Base-by-base conservation (phyloP, 2,797 vertebrate genomes). In the Lepilemur ruficaudatus region DNA sequence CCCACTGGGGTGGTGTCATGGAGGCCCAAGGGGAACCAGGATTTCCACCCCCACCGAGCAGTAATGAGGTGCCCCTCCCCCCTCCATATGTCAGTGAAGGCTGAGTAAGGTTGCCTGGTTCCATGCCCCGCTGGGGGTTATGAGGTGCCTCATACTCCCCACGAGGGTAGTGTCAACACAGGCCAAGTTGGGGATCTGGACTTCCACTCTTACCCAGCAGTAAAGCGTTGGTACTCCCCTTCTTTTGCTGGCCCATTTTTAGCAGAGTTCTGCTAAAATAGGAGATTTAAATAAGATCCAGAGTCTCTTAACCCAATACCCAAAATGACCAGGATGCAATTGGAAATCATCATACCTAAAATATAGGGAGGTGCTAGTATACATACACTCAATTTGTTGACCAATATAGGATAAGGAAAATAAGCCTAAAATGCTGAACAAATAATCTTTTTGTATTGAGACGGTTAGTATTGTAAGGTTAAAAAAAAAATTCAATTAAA, bases 401-500 rank as follows among this genome's bases (percentile, higher is more conserved):
- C 59, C 75, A 72, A 72, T 38, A 14, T 1, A 30, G 55, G n/a
- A 30, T 67, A 75, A 96, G 32, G 73, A 76, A 50, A 84, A 25
- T 28, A 50, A 78, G 32, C 32, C 52, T 93, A 55, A 90, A 89
- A 82, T 65, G 55, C 67, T 61, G 61, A 94, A 46, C 22, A 23
- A 76, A 30, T 93, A n/a, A 76, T 87, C 52, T 83, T 80, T 96
- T 89, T 92, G 17, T 57, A 76, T 84, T 18, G 8, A 93, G 41
- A 88, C 22, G 59, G 28, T 63, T 63, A 85, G 81, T 96, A 55
- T 95, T 94, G 15, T 92, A 90, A 88, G 35, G n/a, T 52, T 57
- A 48, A 48, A 48, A 82, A 65, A 82, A 57, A 93, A 89, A n/a
- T 85, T 87, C 91, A 93, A 57, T 96, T 96, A 84, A 89, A 95